Evolutionary conservation across 2,797 vertebrate species (phyloP), one percentile per base, ranked within the genome.

Genomic region (Chelmon rostratus): DNA sequence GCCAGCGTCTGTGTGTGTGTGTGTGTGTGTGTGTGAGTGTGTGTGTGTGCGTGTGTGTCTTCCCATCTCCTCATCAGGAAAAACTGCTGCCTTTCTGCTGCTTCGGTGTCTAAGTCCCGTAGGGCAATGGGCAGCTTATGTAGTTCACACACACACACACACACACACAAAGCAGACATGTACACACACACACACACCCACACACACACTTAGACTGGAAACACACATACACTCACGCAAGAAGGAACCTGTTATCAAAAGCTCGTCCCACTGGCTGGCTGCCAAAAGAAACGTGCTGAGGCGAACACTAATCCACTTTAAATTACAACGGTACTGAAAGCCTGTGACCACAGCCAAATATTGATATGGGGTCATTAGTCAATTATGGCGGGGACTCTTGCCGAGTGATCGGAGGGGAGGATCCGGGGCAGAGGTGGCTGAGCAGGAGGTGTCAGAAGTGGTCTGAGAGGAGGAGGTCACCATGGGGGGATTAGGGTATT

Each of bases 221-320:
- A 85, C 78, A 82, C 90, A 84, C 85, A 81, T 79, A 83, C 79
- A 82, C 87, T 80, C 88, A 85, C 91, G 77, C 94, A 94, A 94
- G 94, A 93, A 92, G 88, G 87, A 94, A 95, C 94, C 93, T 95
- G 95, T 93, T 95, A 94, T 92, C 91, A 93, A 93, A 93, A 91
- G 86, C 93, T 91, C 54, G 90, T 90, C 91, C 79, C 88, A 75
- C 91, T 96, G 95, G 95, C 93, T 52, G 76, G 65, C 77, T 86
- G 95, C 95, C 95, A 95, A 92, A 92, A 90, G 87, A 83, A 93
- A 95, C 94, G 92, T 95, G 93, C 94, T 91, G 93, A 94, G 94
- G 91, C 93, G 89, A 93, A 93, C 89, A 90, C 93, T 94, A 94
- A 95, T 95, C 95, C 93, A 93, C 92, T 94, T 93, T 94, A 94